A percentile compares a stretch with the other conserved stretches of the same genome.
Conservation (phyloP, 2,797 vertebrate genomes). For the Nyctalus aviator region DNA sequence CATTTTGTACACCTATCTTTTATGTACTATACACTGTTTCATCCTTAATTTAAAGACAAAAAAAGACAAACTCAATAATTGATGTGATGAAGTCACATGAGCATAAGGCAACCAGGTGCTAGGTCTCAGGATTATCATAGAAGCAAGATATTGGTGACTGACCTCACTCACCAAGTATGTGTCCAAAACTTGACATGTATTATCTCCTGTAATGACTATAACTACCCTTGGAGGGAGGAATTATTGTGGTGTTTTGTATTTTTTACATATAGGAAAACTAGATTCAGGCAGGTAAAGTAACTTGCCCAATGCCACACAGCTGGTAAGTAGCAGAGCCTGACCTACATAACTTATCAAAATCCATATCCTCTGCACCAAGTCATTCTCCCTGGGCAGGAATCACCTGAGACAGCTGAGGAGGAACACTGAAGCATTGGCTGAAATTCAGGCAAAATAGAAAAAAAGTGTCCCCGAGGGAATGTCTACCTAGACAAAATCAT, state of each 20-base stretch:
- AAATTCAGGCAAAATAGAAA: not conserved
- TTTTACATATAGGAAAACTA: not conserved
- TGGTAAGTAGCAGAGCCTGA: not conserved
- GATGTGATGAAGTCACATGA: not conserved
- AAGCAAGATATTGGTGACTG: not conserved
- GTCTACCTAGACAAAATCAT: not conserved
- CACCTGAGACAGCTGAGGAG: not conserved
- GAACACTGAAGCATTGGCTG: not conserved
- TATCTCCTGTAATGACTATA: not conserved
- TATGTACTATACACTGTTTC: not conserved
- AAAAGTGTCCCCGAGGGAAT: not conserved
- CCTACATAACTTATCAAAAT: not conserved
- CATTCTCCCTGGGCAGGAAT: not conserved
- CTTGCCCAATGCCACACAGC: not conserved
- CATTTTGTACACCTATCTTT: not conserved
- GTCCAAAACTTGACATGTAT: not conserved
- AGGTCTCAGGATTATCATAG: not conserved
- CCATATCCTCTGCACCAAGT: not conserved
- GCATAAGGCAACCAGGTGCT: not conserved
- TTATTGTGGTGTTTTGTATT: not conserved
- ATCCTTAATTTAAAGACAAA: slow-evolving; percentile 27
- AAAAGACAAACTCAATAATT: not conserved
- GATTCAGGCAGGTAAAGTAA: not conserved
- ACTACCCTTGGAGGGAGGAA: not conserved
- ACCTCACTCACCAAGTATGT: not conserved